These are phyloP conservation scores for Tyrannus savana DNA, from an alignment of 2,113 vertebrate genomes.

Conservation along the genomic window DNA sequence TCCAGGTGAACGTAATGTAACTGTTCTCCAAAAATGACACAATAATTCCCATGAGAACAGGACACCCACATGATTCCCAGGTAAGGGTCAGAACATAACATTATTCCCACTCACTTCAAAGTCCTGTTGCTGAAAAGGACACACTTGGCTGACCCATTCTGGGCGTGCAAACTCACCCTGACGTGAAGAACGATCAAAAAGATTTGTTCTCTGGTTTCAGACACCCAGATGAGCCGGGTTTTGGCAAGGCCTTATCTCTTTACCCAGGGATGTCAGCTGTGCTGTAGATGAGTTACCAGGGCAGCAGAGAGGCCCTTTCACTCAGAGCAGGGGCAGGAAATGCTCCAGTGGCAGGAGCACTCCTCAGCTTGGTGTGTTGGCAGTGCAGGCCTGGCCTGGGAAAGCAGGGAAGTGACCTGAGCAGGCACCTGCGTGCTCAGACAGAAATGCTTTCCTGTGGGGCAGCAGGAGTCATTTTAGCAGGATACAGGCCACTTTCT, in stretches of 20 bases:
- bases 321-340: conserved; percentile 52
- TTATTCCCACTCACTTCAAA: not conserved
- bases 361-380: conserved; percentile 30
- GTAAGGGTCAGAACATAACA: not conserved
- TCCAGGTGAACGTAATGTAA: not conserved
- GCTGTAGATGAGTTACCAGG: not conserved
- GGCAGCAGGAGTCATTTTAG: not conserved
- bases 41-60: not conserved
- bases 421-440: conserved; percentile 61
- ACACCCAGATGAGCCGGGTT: not conserved
- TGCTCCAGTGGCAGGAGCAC: conserved; percentile 19
- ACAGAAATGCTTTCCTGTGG: conserved; percentile 28
- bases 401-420: conserved; percentile 60
- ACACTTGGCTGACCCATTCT: not conserved
- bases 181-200: not conserved
- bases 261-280: not conserved
- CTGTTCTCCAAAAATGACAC: not conserved
- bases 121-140: not conserved
- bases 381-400: not conserved
- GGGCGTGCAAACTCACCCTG: not conserved
- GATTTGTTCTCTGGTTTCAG: not conserved
- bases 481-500: not conserved
- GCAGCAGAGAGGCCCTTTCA: not conserved
- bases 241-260: conserved; percentile 41
- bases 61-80: not conserved